Conservation (phyloP, 2,113 vertebrate species). For the Cryptomyrus ogoouensis region DNA sequence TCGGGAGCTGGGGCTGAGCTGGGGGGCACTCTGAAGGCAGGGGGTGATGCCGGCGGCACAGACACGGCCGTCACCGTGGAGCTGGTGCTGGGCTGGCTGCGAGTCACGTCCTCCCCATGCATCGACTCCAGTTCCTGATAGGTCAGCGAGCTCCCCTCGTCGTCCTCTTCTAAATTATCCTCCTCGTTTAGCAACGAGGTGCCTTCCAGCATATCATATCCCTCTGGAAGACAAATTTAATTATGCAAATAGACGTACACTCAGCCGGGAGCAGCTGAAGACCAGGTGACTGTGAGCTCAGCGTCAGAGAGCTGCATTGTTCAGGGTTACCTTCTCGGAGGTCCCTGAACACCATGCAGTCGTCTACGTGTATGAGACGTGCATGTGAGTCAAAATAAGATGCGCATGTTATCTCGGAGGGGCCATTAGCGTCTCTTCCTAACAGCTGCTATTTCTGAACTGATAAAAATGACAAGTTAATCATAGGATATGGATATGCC, state of each 20-base stretch:
- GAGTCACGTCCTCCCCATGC: conserved; percentile 62
- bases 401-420: background rate
- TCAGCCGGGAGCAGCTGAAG: conserved; percentile 64
- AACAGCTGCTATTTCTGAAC: background rate
- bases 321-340: background rate
- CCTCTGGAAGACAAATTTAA: conserved; percentile 70
- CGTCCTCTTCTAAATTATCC: conserved; percentile 71
- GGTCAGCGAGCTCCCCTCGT: conserved; percentile 67
- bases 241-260: conserved; percentile 62
- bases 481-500: background rate
- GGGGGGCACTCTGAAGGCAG: conserved; percentile 56
- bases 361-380: background rate
- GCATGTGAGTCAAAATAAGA: conserved; percentile 37
- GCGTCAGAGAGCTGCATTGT: conserved; percentile 49
- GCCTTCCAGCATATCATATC: conserved; percentile 70
- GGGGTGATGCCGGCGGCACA: conserved; percentile 60
- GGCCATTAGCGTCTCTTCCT: background rate
- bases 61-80: conserved; percentile 71
- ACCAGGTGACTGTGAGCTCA: conserved; percentile 40
- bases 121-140: conserved; percentile 67
- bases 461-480: background rate
- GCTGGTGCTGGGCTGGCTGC: conserved; percentile 72
- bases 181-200: conserved; percentile 70
- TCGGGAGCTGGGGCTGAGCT: conserved; percentile 54
- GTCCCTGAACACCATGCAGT: background rate